A percentile compares a stretch with the other conserved stretches of the same genome.
These are phyloP conservation scores for Copsychus sechellarum DNA, from an alignment of 2,113 vertebrate species.

Conservation along the genomic window DNA sequence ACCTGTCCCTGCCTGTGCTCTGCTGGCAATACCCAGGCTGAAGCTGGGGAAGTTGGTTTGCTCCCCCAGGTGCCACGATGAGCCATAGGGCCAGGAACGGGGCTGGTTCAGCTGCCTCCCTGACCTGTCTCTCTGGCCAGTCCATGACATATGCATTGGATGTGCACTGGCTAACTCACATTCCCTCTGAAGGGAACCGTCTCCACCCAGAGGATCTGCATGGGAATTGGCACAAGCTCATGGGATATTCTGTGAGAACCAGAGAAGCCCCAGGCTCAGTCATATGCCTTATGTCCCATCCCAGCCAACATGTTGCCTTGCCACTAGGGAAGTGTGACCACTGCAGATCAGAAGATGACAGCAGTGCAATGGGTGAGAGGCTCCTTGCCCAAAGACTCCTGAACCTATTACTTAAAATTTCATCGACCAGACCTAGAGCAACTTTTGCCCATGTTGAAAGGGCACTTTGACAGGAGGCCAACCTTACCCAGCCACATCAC, in stretches of 20 bases:
- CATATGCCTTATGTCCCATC: neutral
- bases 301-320: neutral
- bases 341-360: neutral
- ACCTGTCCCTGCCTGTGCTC: neutral
- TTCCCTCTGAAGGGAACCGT: rapidly evolving
- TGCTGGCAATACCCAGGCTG: neutral
- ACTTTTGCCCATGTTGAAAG: neutral
- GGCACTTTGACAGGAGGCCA: neutral
- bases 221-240: neutral
- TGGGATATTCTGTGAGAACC: neutral
- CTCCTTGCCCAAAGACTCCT: neutral
- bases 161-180: neutral
- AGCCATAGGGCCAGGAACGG: neutral
- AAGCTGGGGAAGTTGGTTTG: neutral
- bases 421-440: neutral
- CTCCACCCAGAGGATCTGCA: neutral
- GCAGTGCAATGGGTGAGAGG: rapidly evolving
- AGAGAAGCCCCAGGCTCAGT: neutral
- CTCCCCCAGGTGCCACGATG: neutral
- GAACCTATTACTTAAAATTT: neutral
- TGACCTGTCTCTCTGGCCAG: neutral
- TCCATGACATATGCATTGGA: rapidly evolving
- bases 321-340: neutral
- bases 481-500: rapidly evolving
- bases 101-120: neutral